These are phyloP conservation scores for Pundamilia nyererei DNA, from an alignment of 2,113 vertebrate genomes.

Conservation along the genomic window DNA sequence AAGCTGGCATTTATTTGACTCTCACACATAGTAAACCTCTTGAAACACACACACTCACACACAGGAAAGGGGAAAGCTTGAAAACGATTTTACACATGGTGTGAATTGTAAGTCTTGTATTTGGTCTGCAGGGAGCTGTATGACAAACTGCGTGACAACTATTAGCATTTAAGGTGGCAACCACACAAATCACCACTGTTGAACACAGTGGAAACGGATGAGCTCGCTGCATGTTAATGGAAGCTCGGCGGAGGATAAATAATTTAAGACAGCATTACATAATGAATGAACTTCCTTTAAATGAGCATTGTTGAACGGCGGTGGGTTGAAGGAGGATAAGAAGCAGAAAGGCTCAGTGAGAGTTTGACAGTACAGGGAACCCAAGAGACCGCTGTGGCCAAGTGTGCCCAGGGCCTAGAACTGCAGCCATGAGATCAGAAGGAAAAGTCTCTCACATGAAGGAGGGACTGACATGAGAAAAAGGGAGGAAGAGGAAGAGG, in stretches of 20 bases:
- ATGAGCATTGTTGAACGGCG: constrained; percentile 27
- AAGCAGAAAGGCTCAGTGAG: not conserved
- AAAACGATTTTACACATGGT: not conserved
- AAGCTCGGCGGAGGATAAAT: constrained; percentile 31
- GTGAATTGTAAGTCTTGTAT: constrained; percentile 9
- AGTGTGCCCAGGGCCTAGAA: constrained; percentile 6
- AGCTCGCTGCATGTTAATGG: constrained; percentile 22
- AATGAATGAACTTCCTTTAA: constrained; percentile 54
- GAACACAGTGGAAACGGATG: constrained; percentile 4
- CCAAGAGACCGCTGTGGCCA: not conserved
- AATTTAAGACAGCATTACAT: constrained; percentile 48
- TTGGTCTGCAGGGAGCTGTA: constrained; percentile 2
- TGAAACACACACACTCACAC: not conserved
- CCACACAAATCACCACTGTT: not conserved
- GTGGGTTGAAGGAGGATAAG: constrained; percentile 9
- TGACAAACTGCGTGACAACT: not conserved
- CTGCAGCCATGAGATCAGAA: constrained; percentile 44
- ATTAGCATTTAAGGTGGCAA: constrained; percentile 32
- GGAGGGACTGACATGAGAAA: constrained; percentile 1
- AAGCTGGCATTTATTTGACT: not conserved
- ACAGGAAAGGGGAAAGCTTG: not conserved
- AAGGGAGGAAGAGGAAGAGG: not conserved
- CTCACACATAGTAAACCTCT: not conserved
- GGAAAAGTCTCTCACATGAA: not conserved
- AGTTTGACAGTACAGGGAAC: not conserved